Conservation (phyloP, 2,888 invertebrate genomes). For the Siphlonurus alternatus region DNA sequence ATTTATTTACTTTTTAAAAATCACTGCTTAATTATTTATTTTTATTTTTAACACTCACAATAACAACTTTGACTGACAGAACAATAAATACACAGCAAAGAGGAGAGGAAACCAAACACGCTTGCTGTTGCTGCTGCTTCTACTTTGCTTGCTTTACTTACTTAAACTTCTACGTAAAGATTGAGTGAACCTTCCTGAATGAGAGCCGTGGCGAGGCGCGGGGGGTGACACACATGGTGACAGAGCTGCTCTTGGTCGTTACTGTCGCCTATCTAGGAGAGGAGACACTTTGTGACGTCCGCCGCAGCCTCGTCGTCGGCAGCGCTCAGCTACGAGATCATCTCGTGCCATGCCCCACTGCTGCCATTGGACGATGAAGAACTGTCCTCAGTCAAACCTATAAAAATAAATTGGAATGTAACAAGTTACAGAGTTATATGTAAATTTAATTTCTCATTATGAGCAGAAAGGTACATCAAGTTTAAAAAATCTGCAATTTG, state of each 20-base stretch:
- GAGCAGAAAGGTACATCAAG: neutral
- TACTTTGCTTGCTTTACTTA: neutral
- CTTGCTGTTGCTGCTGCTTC: neutral
- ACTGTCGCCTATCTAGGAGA: too few relatives aligned
- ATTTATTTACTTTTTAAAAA: neutral
- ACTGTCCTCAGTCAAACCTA: neutral
- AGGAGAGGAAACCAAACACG: neutral
- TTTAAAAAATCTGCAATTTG: too few relatives aligned
- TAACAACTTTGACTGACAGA: neutral
- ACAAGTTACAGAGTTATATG: neutral
- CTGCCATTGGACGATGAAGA: slow-evolving; percentile 30
- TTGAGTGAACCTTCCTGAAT: neutral
- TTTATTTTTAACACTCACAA: neutral
- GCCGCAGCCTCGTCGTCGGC: neutral
- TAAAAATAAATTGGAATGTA: neutral
- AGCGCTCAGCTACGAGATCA: slow-evolving; percentile 32
- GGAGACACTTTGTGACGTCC: slow-evolving; percentile 9
- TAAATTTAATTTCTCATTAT: neutral
- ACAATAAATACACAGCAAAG: neutral
- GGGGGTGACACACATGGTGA: too few relatives aligned
- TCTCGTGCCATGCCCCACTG: slow-evolving; percentile 32
- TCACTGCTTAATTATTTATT: neutral
- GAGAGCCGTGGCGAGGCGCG: too few relatives aligned
- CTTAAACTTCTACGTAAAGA: neutral
- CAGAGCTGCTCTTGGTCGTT: too few relatives aligned